phyloP scores from a whole-genome alignment of 2,888 invertebrate species.

The Lomographa bimaculata region DNA sequence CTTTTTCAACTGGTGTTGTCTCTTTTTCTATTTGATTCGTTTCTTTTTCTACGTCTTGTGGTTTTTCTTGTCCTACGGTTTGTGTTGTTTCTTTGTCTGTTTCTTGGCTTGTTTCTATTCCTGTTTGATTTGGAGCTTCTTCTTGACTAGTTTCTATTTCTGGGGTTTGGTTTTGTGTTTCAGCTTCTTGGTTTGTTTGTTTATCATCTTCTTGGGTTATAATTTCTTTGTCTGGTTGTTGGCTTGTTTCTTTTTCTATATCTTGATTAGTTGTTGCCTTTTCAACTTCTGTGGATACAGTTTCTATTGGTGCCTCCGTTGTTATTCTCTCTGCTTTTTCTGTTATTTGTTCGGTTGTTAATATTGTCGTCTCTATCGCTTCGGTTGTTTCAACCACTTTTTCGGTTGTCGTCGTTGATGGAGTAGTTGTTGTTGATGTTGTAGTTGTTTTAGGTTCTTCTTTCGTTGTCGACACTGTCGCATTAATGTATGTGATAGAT shows the following conservation, averaged over 20 bases:
- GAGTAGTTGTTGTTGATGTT: conserved; percentile 35
- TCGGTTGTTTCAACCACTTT: conserved; percentile 41
- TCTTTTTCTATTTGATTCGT: conserved; percentile 12
- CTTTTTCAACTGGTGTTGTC: conserved; percentile 10
- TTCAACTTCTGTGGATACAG: no score
- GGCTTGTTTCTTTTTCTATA: conserved; percentile 1
- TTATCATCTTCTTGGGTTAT: conserved; percentile 4
- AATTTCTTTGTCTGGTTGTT: conserved; percentile 5
- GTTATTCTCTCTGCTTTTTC: conserved; percentile 29
- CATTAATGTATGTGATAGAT: conserved; percentile 68
- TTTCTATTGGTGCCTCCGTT: conserved; percentile 38
- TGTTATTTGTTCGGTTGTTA: conserved; percentile 22
- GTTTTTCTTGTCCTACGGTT: no score
- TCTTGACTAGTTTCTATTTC: conserved; percentile 4
- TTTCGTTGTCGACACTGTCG: conserved; percentile 44
- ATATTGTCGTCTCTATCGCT: conserved; percentile 28
- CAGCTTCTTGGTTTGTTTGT: conserved; percentile 1
- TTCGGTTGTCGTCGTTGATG: conserved; percentile 28
- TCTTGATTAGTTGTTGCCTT: background rate
- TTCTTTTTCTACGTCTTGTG: conserved; percentile 8
- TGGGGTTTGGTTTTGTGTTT: conserved; percentile 9
- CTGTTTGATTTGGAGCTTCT: no score
- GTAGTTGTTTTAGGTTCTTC: conserved; percentile 40
- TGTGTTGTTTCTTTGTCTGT: conserved; percentile 32
- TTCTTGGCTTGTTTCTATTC: background rate